phyloP scores from a whole-genome alignment of 2,888 invertebrate species.

The Sarcophaga caerulescens region DNA sequence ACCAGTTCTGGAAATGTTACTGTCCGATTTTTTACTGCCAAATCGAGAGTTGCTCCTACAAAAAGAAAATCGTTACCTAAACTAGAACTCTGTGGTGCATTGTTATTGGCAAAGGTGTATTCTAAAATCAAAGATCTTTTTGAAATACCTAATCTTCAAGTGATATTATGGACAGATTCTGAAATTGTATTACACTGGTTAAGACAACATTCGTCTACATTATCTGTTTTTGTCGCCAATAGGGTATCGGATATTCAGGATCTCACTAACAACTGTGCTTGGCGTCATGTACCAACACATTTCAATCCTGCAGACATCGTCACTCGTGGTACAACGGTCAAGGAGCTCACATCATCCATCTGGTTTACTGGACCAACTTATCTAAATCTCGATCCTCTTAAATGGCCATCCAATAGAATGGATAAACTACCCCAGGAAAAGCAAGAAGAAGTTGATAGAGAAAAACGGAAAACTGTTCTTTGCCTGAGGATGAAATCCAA shows the following conservation, averaged over 20 bases:
- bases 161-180: constrained; percentile 58
- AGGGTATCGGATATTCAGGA: constrained; percentile 50
- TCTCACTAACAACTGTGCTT: constrained; percentile 28
- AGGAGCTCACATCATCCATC: constrained; percentile 46
- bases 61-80: not conserved
- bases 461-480: too few species aligned
- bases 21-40: too few species aligned
- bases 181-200: constrained; percentile 63
- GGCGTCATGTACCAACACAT: constrained; percentile 60
- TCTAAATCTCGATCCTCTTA: constrained; percentile 3
- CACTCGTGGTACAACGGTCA: constrained; percentile 50
- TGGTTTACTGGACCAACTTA: constrained; percentile 59
- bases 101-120: not conserved
- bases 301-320: constrained; percentile 60
- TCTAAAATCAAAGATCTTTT: not conserved
- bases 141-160: not conserved
- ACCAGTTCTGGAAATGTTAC: not conserved
- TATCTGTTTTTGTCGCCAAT: constrained; percentile 10
- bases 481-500: too few species aligned
- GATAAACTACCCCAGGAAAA: not conserved
- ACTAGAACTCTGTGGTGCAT: too few species aligned
- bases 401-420: constrained; percentile 27
- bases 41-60: constrained; percentile 26
- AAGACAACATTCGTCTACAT: constrained; percentile 52
- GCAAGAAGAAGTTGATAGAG: too few species aligned